A percentile compares a stretch with the other conserved stretches of the same genome.
Evolutionary conservation across 2,113 vertebrate species (phyloP).

Genomic region (Chaetodon auriga): DNA sequence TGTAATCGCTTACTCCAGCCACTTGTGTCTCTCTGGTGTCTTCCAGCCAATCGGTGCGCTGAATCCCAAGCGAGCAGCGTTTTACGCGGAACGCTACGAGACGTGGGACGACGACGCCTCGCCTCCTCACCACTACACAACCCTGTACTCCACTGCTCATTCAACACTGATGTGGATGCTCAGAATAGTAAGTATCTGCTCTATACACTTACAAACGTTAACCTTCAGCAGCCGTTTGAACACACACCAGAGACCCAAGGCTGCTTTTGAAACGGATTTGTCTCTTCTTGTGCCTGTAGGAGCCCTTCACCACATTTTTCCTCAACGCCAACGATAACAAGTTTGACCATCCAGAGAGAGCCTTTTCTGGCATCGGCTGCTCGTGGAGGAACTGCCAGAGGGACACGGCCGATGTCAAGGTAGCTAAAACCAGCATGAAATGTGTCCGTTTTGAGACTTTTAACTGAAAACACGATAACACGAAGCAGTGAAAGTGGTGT

Average conservation of each 20-base stretch:
- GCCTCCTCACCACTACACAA: constrained; percentile 93
- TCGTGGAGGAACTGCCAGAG: constrained; percentile 98
- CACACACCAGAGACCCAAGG: accelerated
- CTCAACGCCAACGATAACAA: constrained; percentile 95
- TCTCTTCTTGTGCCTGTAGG: constrained; percentile 79
- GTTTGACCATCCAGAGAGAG: constrained; percentile 97
- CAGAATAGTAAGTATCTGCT: constrained; percentile 91
- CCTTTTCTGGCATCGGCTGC: constrained; percentile 94
- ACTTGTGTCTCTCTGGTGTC: constrained; percentile 14
- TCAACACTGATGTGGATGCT: constrained; percentile 96
- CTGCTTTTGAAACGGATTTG: not conserved
- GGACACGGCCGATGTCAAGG: constrained; percentile 98
- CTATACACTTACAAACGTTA: not conserved
- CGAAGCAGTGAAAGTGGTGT: too few relatives aligned
- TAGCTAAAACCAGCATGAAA: constrained; percentile 53
- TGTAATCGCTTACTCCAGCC: not conserved
- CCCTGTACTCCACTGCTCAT: constrained; percentile 94
- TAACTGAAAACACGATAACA: too few relatives aligned
- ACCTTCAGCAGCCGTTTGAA: not conserved
- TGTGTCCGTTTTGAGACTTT: too few relatives aligned
- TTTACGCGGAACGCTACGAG: constrained; percentile 97
- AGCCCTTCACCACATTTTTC: constrained; percentile 98
- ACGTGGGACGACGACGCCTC: constrained; percentile 96
- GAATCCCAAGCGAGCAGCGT: constrained; percentile 98
- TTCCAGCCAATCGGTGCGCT: constrained; percentile 95